These are phyloP conservation scores for Ormyrus thymus DNA, from an alignment of 2,888 invertebrate species.

Conservation along the genomic window DNA sequence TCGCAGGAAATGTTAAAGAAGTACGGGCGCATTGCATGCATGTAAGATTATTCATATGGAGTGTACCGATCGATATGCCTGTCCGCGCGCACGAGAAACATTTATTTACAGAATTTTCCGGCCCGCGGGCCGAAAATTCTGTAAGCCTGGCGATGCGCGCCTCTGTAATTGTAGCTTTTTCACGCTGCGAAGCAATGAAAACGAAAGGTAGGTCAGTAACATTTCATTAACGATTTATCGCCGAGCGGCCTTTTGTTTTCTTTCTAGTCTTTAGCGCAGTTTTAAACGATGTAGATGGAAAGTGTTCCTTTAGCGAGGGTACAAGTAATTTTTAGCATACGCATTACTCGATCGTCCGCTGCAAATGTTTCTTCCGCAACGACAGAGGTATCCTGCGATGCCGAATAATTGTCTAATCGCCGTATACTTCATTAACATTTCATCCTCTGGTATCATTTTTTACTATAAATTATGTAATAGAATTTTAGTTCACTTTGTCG, in stretches of 20 bases:
- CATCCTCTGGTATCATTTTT: slow-evolving; percentile 32
- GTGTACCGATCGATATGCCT: too few relatives aligned
- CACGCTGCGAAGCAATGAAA: too few relatives aligned
- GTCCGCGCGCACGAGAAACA: too few relatives aligned
- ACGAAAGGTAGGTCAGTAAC: too few relatives aligned
- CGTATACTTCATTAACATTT: slow-evolving; percentile 55
- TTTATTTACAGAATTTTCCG: too few relatives aligned
- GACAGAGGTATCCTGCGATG: slow-evolving; percentile 40
- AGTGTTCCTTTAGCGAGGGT: slow-evolving; percentile 27
- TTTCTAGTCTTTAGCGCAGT: slow-evolving; percentile 49
- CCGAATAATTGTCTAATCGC: slow-evolving; percentile 21
- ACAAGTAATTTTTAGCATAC: slow-evolving; percentile 15
- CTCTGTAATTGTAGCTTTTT: too few relatives aligned
- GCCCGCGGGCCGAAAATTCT: too few relatives aligned
- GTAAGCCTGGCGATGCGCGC: too few relatives aligned
- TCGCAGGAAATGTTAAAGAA: slow-evolving; percentile 55
- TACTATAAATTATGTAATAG: slow-evolving; percentile 35
- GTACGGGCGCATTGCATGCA: slow-evolving; percentile 45
- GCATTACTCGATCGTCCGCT: slow-evolving; percentile 11
- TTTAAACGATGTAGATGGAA: slow-evolving; percentile 36
- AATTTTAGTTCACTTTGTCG: slow-evolving; percentile 22
- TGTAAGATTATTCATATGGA: not conserved
- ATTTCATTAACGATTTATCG: slow-evolving; percentile 48
- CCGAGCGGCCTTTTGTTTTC: slow-evolving; percentile 40
- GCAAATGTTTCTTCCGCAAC: slow-evolving; percentile 54